Percentiles rank a stretch among this genome's conserved stretches.
Evolutionary conservation across 1,140 invertebrate species (phyloP).

Genomic region (Ericerus pela): DNA sequence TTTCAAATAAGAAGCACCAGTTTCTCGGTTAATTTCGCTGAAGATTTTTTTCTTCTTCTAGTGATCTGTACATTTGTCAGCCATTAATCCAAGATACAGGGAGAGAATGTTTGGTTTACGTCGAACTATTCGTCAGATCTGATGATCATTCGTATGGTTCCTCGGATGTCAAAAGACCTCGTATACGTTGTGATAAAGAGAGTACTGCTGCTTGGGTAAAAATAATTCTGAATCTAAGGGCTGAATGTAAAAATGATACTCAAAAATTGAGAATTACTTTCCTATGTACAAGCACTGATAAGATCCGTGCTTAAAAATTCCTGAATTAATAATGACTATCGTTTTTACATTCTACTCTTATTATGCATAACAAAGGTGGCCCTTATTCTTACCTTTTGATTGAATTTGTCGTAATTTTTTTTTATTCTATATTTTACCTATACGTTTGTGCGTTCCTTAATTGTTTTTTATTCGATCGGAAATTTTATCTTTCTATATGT

Average conservation of each 20-base stretch:
- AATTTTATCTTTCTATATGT: slow-evolving; percentile 18
- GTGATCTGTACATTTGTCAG: slow-evolving; percentile 43
- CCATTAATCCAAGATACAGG: slow-evolving; percentile 35
- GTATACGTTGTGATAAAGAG: slow-evolving; percentile 65
- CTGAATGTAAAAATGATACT: no score
- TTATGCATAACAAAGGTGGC: no score
- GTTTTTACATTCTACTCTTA: no score
- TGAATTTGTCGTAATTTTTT: no score
- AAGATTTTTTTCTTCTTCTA: slow-evolving; percentile 29
- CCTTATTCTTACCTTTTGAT: no score
- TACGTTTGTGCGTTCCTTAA: no score
- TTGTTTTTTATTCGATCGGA: slow-evolving; percentile 14
- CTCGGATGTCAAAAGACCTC: slow-evolving; percentile 48
- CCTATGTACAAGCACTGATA: no score
- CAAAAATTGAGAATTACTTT: no score
- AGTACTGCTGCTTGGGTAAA: slow-evolving; percentile 63
- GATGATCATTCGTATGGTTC: slow-evolving; percentile 33
- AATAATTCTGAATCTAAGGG: no score
- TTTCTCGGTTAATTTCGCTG: not conserved
- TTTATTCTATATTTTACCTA: no score
- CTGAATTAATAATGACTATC: no score
- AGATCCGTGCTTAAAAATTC: no score
- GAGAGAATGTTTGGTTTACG: slow-evolving; percentile 44
- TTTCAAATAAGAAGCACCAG: not conserved
- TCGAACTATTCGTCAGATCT: slow-evolving; percentile 56